A percentile compares a stretch with the other conserved stretches of the same genome.
Conservation (phyloP, 1,140 invertebrate genomes). For the Sarcophaga peregrina region DNA sequence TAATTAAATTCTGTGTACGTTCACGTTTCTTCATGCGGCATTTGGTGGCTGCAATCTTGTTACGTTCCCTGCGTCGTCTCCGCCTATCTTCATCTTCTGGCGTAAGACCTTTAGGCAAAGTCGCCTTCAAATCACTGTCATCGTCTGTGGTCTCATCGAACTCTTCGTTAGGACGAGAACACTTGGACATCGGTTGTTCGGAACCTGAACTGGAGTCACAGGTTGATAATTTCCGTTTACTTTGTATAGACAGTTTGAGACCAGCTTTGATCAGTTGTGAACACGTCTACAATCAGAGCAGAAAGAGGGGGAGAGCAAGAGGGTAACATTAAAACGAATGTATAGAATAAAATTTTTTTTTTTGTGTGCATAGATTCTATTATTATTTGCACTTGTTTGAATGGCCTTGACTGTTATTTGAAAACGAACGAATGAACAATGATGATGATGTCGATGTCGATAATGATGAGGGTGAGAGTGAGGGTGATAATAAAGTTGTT, state of each 20-base stretch:
- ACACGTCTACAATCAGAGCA: slow-evolving; percentile 73
- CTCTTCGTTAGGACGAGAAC: slow-evolving; percentile 60
- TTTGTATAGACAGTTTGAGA: slow-evolving; percentile 89
- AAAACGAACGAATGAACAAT: neutral
- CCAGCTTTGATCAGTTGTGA: slow-evolving; percentile 91
- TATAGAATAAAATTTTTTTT: neutral
- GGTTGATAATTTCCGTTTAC: slow-evolving; percentile 80
- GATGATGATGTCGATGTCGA: too few species aligned
- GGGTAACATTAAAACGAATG: neutral
- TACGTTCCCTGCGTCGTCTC: slow-evolving; percentile 84
- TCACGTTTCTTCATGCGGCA: slow-evolving; percentile 94
- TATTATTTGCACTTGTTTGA: neutral
- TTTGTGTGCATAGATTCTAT: neutral
- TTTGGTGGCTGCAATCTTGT: slow-evolving; percentile 96
- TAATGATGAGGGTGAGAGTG: neutral
- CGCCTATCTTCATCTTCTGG: slow-evolving; percentile 91
- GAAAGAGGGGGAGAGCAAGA: neutral
- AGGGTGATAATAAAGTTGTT: slow-evolving; percentile 30
- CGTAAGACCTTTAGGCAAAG: slow-evolving; percentile 71
- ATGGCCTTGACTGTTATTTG: slow-evolving; percentile 8
- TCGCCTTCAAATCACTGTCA: slow-evolving; percentile 58
- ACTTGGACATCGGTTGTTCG: slow-evolving; percentile 68
- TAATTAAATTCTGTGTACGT: slow-evolving; percentile 85
- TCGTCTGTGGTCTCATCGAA: slow-evolving; percentile 61
- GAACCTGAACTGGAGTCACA: slow-evolving; percentile 70